phyloP scores from a whole-genome alignment of 2,113 vertebrate species.

The Myotis yumanensis region DNA sequence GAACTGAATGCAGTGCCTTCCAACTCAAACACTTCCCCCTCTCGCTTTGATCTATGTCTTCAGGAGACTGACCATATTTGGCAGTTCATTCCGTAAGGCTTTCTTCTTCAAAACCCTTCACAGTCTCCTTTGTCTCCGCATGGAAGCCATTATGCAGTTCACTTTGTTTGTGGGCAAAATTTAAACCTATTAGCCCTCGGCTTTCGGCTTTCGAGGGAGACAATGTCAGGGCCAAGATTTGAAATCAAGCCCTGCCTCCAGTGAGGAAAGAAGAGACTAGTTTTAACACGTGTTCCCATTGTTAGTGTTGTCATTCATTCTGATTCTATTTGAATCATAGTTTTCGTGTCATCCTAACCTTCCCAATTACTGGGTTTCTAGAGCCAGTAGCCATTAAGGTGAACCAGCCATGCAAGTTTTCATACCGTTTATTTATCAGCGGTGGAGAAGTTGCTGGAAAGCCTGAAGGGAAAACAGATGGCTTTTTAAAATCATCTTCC shows the following conservation, averaged over 20 bases:
- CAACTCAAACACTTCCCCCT: background rate
- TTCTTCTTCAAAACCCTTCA: background rate
- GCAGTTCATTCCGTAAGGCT: background rate
- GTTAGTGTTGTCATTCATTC: background rate
- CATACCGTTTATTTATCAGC: background rate
- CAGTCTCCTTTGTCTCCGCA: background rate
- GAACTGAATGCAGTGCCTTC: background rate
- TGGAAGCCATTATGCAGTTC: conserved; percentile 24
- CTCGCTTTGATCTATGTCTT: background rate
- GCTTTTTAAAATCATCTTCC: background rate
- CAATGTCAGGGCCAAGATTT: background rate
- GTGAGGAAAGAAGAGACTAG: background rate
- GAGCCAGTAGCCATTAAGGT: background rate
- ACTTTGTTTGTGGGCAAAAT: background rate
- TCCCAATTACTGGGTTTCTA: conserved; percentile 16
- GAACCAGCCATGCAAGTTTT: background rate
- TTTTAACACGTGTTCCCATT: background rate
- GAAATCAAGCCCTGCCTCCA: background rate
- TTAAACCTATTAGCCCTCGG: background rate
- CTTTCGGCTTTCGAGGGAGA: background rate
- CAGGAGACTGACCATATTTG: background rate
- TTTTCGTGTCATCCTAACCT: conserved; percentile 14
- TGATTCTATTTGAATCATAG: background rate
- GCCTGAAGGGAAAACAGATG: conserved; percentile 29
- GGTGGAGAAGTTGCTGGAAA: conserved; percentile 30